Evolutionary conservation across 2,797 vertebrate genomes (phyloP).

Genomic region (Dromococcyx pavoninus): DNA sequence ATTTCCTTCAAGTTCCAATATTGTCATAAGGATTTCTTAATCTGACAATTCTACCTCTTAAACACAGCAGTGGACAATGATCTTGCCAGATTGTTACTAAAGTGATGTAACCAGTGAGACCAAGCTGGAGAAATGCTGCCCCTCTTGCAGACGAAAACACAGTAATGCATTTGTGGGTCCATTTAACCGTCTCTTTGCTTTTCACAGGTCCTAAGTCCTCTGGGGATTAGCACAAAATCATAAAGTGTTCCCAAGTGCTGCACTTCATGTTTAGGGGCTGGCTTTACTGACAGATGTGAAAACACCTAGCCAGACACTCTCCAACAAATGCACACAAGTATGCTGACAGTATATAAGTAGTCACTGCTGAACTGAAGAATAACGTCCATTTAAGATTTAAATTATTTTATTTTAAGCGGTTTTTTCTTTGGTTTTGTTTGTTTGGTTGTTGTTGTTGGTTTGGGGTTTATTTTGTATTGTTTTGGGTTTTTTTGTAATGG

Average conservation of each 20-base stretch:
- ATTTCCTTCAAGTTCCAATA: conserved; percentile 9
- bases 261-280: conserved; percentile 55
- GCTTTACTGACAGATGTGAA: conserved; percentile 57
- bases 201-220: conserved; percentile 53
- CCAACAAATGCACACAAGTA: conserved; percentile 3
- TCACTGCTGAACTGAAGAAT: neutral
- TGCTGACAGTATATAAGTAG: neutral
- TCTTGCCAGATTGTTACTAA: conserved; percentile 60
- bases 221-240: conserved; percentile 53
- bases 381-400: neutral
- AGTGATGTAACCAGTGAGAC: conserved; percentile 37
- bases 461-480: too few relatives aligned
- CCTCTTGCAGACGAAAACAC: conserved; percentile 52
- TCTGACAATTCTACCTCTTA: neutral
- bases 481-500: neutral
- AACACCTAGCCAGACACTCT: conserved; percentile 49
- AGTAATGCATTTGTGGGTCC: conserved; percentile 46
- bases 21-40: conserved; percentile 43
- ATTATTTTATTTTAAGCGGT: neutral
- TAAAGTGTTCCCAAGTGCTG: conserved; percentile 46
- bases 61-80: neutral
- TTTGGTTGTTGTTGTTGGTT: too few relatives aligned
- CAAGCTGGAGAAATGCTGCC: neutral
- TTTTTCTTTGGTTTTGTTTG: too few relatives aligned
- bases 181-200: conserved; percentile 52